Evolutionary conservation across 2,113 vertebrate species (phyloP).

Genomic region (Paracanthobrama guichenoti): DNA sequence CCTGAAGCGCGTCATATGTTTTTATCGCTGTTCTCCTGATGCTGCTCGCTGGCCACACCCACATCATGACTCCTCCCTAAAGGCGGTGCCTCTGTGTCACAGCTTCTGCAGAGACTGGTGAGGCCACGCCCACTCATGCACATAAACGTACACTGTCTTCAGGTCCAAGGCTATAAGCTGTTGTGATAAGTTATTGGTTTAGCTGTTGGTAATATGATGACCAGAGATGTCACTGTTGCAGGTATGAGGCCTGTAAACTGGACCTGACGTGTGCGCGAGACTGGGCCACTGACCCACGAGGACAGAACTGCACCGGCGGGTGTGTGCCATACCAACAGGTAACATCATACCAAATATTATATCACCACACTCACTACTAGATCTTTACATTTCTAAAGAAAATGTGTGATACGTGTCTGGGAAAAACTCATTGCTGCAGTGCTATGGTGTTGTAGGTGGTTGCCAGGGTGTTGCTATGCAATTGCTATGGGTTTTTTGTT

Average conservation of each 20-base stretch:
- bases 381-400: not conserved
- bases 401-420: not conserved
- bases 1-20: conserved; percentile 73
- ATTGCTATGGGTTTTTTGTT: not conserved
- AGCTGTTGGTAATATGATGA: not conserved
- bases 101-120: conserved; percentile 85
- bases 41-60: conserved; percentile 76
- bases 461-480: not conserved
- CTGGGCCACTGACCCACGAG: conserved; percentile 74
- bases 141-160: not conserved
- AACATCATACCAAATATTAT: not conserved
- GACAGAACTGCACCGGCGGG: conserved; percentile 72
- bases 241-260: conserved; percentile 79
- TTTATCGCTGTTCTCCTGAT: conserved; percentile 80
- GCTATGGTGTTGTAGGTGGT: not conserved
- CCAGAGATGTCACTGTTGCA: conserved; percentile 53
- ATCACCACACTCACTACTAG: too few species aligned
- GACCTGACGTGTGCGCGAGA: conserved; percentile 78
- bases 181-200: not conserved
- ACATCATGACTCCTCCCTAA: conserved; percentile 65
- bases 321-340: conserved; percentile 83
- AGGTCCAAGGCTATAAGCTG: not conserved
- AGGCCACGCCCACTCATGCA: conserved; percentile 46
- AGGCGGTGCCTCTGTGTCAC: conserved; percentile 78
- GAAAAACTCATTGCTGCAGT: not conserved